Base-by-base conservation (phyloP, 2,113 vertebrate species). In the Phodopus roborovskii region DNA sequence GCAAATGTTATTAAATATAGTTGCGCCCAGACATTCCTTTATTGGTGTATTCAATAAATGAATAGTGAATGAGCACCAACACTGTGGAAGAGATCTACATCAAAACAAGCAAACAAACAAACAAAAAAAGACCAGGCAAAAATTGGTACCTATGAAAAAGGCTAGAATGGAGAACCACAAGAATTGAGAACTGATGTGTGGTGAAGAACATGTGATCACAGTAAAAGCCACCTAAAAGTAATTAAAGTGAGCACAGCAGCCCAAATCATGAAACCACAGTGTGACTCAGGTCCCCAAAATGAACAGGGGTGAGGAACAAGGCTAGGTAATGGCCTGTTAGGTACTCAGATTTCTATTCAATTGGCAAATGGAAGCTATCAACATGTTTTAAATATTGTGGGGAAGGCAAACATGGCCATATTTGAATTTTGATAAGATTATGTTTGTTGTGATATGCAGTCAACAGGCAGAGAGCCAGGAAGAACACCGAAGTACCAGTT, bases 381-480 rank as follows among this genome's bases (percentile, higher is more conserved):
- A 71, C 12, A 86, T 56, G 8, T 86, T 96, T 68, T 58, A 91
- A 28, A 39, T 62, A 87, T 26, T 16, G 13, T 75, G n/a, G 7
- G 60, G 12, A 96, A 58, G 36, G 33, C 45, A 93, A 79, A 92
- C 50, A 68, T 17, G 53, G 90, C 82, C 39, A 53, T 36, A 74
- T 87, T 62, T 92, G 50, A 81, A 89, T 71, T 83, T 42, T 88
- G 50, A 73, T 78, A 84, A 70, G 71, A 92, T 79, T 36, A 1
- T 39, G 68, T 75, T 77, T 70, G 70, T 8, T 45, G 33, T 89
- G 19, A 36, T 88, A 4, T 19, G 28, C 15, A 92, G 58, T 15
- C 87, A 89, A 94, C 8, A 79, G 88, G 75, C 62, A 85, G 7
- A 77, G n/a, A 78, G 56, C 33, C 81, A 84, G 58, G 22, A 92